Evolutionary conservation across 2,888 invertebrate species (phyloP), one percentile per base, ranked within the genome.

Genomic region (Megaustenia siamemsis): DNA sequence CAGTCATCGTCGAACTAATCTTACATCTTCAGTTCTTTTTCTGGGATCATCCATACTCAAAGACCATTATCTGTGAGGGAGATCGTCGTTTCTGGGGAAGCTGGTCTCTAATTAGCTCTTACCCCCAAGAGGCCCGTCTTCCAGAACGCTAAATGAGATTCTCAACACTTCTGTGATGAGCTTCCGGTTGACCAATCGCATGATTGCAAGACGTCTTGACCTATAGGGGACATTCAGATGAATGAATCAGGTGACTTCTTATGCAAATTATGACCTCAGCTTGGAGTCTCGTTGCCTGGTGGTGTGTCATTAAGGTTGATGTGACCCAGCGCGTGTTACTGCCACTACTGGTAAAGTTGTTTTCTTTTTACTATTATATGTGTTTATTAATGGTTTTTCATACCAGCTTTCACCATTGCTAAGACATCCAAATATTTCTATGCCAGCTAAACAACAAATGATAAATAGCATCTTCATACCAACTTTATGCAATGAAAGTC

Each of bases 131-230:
- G 77, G 35, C 60, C 60, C 77, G 40, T 77, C 60, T 77, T 32
- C 56, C 60, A 40, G 77, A 77, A 77, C 60, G 60, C 77, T 40
- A 60, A 40, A 77, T 77, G 77, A 60, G 77, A 12, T 56, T 77
- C 40, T 40, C 40, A 56, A 5, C 32, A 38, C 38, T 56, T 38
- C 75, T 35, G 10, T 77, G 60, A 56, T n/a, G 77, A 56, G 77
- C n/a, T 77, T 60, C 40, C 60, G 60, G n/a, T 77, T 77, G 77
- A 77, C 77, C 77, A 77, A 56, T 77, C 77, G 24, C 40, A 60
- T 60, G 77, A 77, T 60, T 60, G 77, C 77, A 60, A 77, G 77
- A 77, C 38, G 56, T 60, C 60, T 77, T 77, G 77, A 77, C 77
- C 77, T 77, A 38, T 38, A 21, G 32, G 77, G 60, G 12, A n/a